Evolutionary conservation across 2,888 invertebrate genomes (phyloP).

Genomic region (Rhaphigaster nebulosa): DNA sequence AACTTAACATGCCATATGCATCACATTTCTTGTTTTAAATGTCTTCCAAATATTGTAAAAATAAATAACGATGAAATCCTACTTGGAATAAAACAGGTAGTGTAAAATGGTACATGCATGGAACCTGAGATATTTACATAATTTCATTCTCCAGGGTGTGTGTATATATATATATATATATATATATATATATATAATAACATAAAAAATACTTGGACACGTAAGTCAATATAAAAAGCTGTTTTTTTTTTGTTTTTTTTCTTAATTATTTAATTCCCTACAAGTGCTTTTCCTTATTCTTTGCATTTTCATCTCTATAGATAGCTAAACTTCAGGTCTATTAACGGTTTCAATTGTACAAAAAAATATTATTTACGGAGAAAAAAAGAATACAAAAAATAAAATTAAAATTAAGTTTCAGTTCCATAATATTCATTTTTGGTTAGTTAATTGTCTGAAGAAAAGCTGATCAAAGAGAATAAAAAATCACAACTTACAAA

Average conservation of each 20-base stretch:
- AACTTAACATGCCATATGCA: neutral
- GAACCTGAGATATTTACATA: neutral
- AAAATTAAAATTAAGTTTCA: neutral
- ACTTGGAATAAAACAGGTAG: neutral
- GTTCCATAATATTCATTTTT: neutral
- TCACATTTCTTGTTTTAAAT: neutral
- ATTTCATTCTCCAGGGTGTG: neutral
- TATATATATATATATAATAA: neutral
- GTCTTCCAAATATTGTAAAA: slow-evolving; percentile 18
- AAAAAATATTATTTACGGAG: neutral
- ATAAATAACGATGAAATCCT: neutral
- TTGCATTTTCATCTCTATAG: neutral
- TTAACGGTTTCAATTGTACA: neutral
- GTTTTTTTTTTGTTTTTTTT: neutral
- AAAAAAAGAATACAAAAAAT: neutral
- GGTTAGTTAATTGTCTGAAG: neutral
- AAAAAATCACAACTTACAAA: neutral
- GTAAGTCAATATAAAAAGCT: neutral
- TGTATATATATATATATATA: too few relatives aligned
- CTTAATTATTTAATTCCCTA: neutral
- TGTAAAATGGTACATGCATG: neutral
- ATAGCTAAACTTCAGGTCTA: neutral
- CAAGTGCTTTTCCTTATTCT: neutral
- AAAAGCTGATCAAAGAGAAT: slow-evolving; percentile 33
- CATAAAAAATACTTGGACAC: neutral